Percentiles rank a stretch among this genome's conserved stretches.
These are phyloP conservation scores for Micronycteris hirsuta DNA, from an alignment of 2,113 vertebrate genomes.

Conservation along the genomic window DNA sequence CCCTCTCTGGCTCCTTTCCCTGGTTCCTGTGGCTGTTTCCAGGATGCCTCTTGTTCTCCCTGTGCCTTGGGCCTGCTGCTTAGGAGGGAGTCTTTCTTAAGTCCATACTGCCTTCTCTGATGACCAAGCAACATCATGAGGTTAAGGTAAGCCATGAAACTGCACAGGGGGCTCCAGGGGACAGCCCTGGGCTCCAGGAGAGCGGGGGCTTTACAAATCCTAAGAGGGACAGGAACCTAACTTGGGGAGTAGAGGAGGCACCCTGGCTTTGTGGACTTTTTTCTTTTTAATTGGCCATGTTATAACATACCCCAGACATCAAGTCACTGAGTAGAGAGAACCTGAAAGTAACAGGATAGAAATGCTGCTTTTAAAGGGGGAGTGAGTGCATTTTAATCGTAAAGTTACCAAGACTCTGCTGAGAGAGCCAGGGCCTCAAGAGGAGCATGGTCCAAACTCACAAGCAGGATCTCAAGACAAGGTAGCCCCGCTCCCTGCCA, in stretches of 20 bases:
- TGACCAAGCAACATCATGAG: slow-evolving; percentile 68
- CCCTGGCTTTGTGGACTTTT: background rate
- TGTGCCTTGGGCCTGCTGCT: slow-evolving; percentile 53
- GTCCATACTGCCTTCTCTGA: slow-evolving; percentile 27
- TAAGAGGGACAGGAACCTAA: slow-evolving; percentile 65
- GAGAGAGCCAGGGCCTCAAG: slow-evolving; percentile 43
- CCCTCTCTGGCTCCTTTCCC: background rate
- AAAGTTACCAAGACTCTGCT: slow-evolving; percentile 47
- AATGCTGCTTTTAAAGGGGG: slow-evolving; percentile 17
- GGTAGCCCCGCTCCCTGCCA: background rate
- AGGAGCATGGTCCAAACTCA: background rate
- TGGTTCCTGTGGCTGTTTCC: background rate
- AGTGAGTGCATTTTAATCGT: slow-evolving; percentile 50
- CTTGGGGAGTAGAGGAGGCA: slow-evolving; percentile 8
- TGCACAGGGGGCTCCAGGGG: background rate
- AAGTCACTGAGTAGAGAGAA: slow-evolving; percentile 73
- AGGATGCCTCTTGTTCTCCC: background rate
- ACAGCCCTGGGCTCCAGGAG: slow-evolving; percentile 13
- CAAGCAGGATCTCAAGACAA: background rate
- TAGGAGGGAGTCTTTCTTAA: slow-evolving; percentile 65
- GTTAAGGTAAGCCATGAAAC: slow-evolving; percentile 70
- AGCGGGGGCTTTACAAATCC: slow-evolving; percentile 46
- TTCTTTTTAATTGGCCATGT: slow-evolving; percentile 69
- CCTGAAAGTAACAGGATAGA: slow-evolving; percentile 57
- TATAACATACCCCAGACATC: slow-evolving; percentile 72